Conservation (phyloP, 2,888 invertebrate species). For the Cephonodes hylas region DNA sequence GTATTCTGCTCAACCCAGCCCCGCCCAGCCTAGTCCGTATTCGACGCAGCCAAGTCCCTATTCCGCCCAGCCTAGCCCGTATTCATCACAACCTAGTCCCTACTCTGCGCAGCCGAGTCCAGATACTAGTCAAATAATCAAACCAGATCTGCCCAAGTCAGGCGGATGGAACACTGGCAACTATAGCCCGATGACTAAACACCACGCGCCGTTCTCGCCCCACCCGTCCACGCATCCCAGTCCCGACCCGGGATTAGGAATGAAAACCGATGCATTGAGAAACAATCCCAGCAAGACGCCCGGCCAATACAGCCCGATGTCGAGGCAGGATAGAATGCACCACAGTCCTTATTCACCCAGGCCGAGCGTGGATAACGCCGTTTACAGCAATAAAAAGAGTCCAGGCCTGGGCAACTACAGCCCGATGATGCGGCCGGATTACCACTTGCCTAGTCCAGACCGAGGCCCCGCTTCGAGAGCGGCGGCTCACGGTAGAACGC, state of each 20-base stretch:
- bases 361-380: conserved; percentile 60
- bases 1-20: conserved; percentile 72
- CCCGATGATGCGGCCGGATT: conserved; percentile 69
- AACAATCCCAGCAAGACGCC: conserved; percentile 63
- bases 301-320: conserved; percentile 73
- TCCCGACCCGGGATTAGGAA: conserved; percentile 64
- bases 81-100: conserved; percentile 74
- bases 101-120: conserved; percentile 75
- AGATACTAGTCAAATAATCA: conserved; percentile 73
- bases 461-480: conserved; percentile 47
- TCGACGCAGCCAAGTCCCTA: conserved; percentile 73
- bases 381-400: conserved; percentile 63
- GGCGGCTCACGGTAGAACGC: conserved; percentile 39
- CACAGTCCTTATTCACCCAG: conserved; percentile 72
- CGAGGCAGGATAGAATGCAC: conserved; percentile 65
- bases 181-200: conserved; percentile 75
- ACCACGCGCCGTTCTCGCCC: conserved; percentile 71
- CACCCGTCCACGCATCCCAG: conserved; percentile 71
- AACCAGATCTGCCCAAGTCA: conserved; percentile 64
- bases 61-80: conserved; percentile 71
- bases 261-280: conserved; percentile 57
- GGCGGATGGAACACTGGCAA: conserved; percentile 72
- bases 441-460: conserved; percentile 68
- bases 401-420: conserved; percentile 70
- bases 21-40: conserved; percentile 74